Percentiles rank a stretch among this genome's conserved stretches.
Evolutionary conservation across 92 coral and sea anemone genomes (phyloP).

Genomic region (Epizoanthus illoricatus): DNA sequence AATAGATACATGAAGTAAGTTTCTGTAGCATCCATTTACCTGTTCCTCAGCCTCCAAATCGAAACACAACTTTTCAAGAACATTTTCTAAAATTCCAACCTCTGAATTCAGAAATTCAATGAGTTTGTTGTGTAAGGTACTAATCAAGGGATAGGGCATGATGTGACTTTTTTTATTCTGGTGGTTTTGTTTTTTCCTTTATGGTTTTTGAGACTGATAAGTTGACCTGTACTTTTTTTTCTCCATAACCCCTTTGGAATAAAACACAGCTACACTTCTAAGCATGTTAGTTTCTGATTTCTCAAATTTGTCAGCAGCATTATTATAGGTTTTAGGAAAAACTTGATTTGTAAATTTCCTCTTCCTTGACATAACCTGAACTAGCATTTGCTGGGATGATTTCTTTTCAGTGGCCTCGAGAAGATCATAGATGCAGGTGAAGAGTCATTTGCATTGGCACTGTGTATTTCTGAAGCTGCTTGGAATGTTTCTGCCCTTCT

Average conservation of each 20-base stretch:
- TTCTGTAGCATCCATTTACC: slow-evolving; percentile 65
- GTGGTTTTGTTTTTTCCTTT: slow-evolving; percentile 47
- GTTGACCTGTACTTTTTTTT: slow-evolving; percentile 62
- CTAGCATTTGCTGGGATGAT: slow-evolving; percentile 48
- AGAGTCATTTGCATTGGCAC: slow-evolving; percentile 46
- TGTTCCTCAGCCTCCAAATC: slow-evolving; percentile 52
- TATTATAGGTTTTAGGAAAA: slow-evolving; percentile 49
- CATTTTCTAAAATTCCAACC: slow-evolving; percentile 55
- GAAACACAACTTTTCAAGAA: slow-evolving; percentile 52
- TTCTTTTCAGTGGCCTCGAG: slow-evolving; percentile 32
- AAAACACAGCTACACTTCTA: slow-evolving; percentile 50
- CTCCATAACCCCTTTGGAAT: slow-evolving; percentile 57
- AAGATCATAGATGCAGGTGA: slow-evolving; percentile 49
- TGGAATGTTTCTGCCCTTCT: slow-evolving; percentile 53
- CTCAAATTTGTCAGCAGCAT: slow-evolving; percentile 48
- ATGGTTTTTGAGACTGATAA: slow-evolving; percentile 43
- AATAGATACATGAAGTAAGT: too few relatives aligned
- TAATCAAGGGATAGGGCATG: slow-evolving; percentile 49
- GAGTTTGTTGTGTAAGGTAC: slow-evolving; percentile 65
- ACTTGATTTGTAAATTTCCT: slow-evolving; percentile 32
- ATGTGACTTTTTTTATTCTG: slow-evolving; percentile 38
- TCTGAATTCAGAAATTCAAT: slow-evolving; percentile 42
- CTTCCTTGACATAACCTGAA: slow-evolving; percentile 38
- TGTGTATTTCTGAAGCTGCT: slow-evolving; percentile 59
- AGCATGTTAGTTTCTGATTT: slow-evolving; percentile 50